Evolutionary conservation across 1,140 invertebrate species (phyloP), one percentile per base, ranked within the genome.

Genomic region (Venustaconcha ellipsiformis): DNA sequence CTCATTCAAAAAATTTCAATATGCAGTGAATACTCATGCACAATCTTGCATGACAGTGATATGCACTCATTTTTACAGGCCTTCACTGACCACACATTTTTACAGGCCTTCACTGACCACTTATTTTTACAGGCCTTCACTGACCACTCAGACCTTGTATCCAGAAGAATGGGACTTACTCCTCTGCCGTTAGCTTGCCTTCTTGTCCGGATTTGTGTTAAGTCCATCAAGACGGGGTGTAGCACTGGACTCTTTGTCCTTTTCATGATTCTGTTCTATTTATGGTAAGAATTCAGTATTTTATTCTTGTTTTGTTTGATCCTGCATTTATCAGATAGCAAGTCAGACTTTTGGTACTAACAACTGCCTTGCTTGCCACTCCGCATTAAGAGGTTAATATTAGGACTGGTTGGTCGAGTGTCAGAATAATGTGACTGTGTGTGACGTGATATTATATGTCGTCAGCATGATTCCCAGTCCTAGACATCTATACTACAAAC

Each of bases 131-230:
- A 64, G 20, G 59, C 76, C 0, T 98, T 97, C 89, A 96, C 96
- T n/a, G 98, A 99, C 89, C 96, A 98, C 85, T 97, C 97, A 0
- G 98, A 99, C 89, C 90, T 98, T 57, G 95, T 99, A 11, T 97
- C 97, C 0, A 92, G 98, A 4, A 92, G 97, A 73, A 98, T 99
- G 96, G 97, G 97, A 6, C 99, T 99, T 86, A 99, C 99, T 86
- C 97, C 98, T 4, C 92, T 99, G 78, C 98, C 98, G 0, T 88
- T 99, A 55, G 94, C 95, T 0, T 96, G 99, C 23, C 94, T 99
- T 14, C 70, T 90, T 14, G 94, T 95, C 5, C 93, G 96, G 70
- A 95, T 98, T 1, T 86, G 97, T 13, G 91, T 92, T 62, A 92
- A 95, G 89, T 93, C 95, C 72, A 83, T 94, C 60, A 88, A 88